These are phyloP conservation scores for Cenopis cana DNA, from an alignment of 2,888 invertebrate genomes.

Conservation along the genomic window DNA sequence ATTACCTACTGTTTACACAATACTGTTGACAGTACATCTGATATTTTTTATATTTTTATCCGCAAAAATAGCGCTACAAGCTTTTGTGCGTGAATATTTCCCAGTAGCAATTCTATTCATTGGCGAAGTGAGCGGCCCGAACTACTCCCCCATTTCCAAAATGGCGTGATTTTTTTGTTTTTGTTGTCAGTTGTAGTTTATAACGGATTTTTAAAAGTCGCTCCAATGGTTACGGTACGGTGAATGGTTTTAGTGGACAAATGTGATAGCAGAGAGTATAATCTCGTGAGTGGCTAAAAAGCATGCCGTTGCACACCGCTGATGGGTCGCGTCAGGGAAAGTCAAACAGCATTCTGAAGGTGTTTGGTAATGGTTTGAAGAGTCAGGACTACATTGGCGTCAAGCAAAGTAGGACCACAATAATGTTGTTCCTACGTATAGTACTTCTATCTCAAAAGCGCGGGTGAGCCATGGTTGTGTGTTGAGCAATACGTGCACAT, in stretches of 20 bases:
- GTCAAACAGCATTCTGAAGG: no score
- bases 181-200: slow-evolving; percentile 11
- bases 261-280: no score
- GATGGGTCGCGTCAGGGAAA: no score
- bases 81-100: slow-evolving; percentile 42
- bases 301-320: no score
- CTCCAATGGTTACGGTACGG: background rate
- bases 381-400: no score
- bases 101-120: slow-evolving; percentile 42
- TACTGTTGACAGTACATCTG: slow-evolving; percentile 9
- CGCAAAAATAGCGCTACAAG: slow-evolving; percentile 36
- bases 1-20: slow-evolving; percentile 7
- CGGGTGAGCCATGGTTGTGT: no score
- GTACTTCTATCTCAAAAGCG: no score
- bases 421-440: no score
- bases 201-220: slow-evolving; percentile 14
- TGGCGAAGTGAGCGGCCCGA: slow-evolving; percentile 30
- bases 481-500: no score
- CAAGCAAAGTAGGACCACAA: no score
- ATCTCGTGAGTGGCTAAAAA: no score
- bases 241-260: background rate
- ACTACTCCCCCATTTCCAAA: slow-evolving; percentile 27
- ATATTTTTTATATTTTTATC: slow-evolving; percentile 41
- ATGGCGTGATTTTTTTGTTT: slow-evolving; percentile 18
- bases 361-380: no score